Conservation (phyloP, 2,888 invertebrate species). For the Darwinula stevensoni region DNA sequence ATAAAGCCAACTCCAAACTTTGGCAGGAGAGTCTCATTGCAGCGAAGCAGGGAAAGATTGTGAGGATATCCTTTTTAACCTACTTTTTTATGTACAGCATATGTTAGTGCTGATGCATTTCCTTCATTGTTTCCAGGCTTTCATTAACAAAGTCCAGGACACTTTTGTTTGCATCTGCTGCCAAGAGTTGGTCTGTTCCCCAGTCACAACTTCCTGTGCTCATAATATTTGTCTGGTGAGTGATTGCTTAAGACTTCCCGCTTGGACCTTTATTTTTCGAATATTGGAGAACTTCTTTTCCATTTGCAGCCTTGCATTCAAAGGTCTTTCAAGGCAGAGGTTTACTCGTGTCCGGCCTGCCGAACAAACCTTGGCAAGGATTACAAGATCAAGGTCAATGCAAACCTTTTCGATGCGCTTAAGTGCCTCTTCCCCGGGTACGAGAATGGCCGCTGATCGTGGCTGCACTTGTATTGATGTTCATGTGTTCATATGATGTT, state of each 20-base stretch:
- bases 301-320: slow-evolving; percentile 27
- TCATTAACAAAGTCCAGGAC: slow-evolving; percentile 29
- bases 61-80: slow-evolving; percentile 9
- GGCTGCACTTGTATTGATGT: no score
- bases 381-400: slow-evolving; percentile 24
- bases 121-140: slow-evolving; percentile 19
- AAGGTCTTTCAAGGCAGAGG: slow-evolving; percentile 30
- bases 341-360: slow-evolving; percentile 35
- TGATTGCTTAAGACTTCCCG: slow-evolving; percentile 7
- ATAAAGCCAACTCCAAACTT: slow-evolving; percentile 27
- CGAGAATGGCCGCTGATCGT: slow-evolving; percentile 19
- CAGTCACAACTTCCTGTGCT: slow-evolving; percentile 36
- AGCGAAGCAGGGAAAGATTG: slow-evolving; percentile 11
- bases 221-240: slow-evolving; percentile 44
- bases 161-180: slow-evolving; percentile 48
- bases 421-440: slow-evolving; percentile 34
- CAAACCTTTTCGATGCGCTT: slow-evolving; percentile 24
- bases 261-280: slow-evolving; percentile 5
- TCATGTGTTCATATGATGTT: no score
- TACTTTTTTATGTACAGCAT: slow-evolving; percentile 11
- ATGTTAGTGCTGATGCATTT: no score
- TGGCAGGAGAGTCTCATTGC: slow-evolving; percentile 25
- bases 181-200: slow-evolving; percentile 34
- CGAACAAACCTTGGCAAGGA: slow-evolving; percentile 27
- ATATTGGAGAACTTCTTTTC: slow-evolving; percentile 6